Evolutionary conservation across 2,888 invertebrate genomes (phyloP).

Genomic region (Adineta ricciae): DNA sequence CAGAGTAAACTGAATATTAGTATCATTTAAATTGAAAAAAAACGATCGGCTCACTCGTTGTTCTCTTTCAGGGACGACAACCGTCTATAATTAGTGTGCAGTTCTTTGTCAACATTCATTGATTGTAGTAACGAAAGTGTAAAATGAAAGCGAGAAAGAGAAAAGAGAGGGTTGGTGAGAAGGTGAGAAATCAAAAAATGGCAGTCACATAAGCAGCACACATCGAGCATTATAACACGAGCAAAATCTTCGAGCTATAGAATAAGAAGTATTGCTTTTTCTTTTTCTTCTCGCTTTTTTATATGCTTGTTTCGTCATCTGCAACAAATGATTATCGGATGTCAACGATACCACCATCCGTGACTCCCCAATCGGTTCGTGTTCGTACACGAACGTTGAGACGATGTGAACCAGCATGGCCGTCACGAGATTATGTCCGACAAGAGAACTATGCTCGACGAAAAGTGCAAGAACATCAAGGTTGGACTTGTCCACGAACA

Average conservation of each 20-base stretch:
- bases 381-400: not conserved
- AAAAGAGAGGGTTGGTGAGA: not conserved
- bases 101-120: not conserved
- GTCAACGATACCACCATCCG: not conserved
- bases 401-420: not conserved
- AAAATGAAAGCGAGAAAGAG: not conserved
- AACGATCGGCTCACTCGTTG: no score
- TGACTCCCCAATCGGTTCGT: not conserved
- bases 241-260: not conserved
- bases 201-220: not conserved
- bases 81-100: not conserved
- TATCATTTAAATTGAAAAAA: no score
- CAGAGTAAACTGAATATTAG: no score
- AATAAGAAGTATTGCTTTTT: not conserved
- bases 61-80: not conserved
- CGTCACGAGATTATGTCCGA: not conserved
- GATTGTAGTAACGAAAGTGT: constrained; percentile 15
- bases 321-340: not conserved
- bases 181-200: constrained; percentile 12
- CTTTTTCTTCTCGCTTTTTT: not conserved
- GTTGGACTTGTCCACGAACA: not conserved
- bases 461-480: not conserved
- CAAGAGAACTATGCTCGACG: constrained; percentile 8
- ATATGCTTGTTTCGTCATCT: not conserved
- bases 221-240: not conserved